These are phyloP conservation scores for Mionectes macconnelli DNA, from an alignment of 2,113 vertebrate species.

Conservation along the genomic window DNA sequence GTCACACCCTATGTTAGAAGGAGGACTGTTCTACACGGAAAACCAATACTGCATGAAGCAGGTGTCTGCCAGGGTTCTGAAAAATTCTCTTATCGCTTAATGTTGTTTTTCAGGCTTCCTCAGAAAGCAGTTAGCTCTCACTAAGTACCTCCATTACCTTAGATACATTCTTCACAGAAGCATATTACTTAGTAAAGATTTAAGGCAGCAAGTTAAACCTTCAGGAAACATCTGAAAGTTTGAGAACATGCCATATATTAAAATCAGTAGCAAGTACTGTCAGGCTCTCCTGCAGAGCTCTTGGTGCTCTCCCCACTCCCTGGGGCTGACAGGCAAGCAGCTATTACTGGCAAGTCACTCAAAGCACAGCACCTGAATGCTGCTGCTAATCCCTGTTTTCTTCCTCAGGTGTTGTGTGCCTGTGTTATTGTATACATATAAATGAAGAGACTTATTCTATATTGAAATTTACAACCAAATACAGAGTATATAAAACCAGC, in stretches of 20 bases:
- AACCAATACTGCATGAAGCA: background rate
- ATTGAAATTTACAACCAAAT: background rate
- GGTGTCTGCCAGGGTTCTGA: background rate
- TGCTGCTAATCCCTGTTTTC: background rate
- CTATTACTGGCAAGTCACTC: background rate
- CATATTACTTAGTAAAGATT: background rate
- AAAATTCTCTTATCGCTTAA: background rate
- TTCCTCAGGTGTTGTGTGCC: background rate
- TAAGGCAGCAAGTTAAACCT: background rate
- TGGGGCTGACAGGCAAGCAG: background rate
- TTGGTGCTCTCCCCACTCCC: background rate
- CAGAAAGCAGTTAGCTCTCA: background rate
- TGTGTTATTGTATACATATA: background rate
- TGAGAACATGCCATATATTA: background rate
- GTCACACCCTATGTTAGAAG: background rate
- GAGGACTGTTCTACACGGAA: background rate
- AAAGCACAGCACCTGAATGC: background rate
- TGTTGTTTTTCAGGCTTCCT: background rate
- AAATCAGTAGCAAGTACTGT: background rate
- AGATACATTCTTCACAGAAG: background rate
- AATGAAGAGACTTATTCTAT: background rate
- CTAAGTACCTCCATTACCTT: background rate
- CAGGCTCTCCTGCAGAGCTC: background rate
- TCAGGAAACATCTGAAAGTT: background rate
- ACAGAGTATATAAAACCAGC: background rate